Evolutionary conservation across 1,140 invertebrate species (phyloP), one percentile per base, ranked within the genome.

Genomic region (Orius insidiosus): DNA sequence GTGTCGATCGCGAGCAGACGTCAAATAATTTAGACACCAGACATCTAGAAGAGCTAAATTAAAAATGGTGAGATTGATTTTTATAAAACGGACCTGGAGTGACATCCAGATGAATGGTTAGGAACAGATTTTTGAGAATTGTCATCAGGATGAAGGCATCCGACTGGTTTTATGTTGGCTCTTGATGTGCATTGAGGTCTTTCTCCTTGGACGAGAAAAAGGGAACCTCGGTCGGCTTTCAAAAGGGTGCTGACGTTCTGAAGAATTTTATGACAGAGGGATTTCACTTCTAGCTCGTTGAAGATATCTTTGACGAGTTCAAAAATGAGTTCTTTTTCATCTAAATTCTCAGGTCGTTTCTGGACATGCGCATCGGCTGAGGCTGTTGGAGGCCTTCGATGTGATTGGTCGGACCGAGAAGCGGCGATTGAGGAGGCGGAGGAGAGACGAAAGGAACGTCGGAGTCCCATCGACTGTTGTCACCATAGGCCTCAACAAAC

Each of bases 231-330:
- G 65, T 95, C 92, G 0, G 92, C 89, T 57, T 89, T 83, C 42
- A 93, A 66, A 37, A 96, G 65, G 43, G 90, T 85, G 54, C 84
- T 85, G 13, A 95, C 88, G 59, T 95, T 95, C 63, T 93, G 89
- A 15, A 96, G 69, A 57, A 95, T 96, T 66, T 96, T 96, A 68
- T 94, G 87, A 60, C 89, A 94, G 51, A 95, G 62, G 10, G 85
- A 88, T 47, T 85, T 74, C 13, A 95, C 80, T 56, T 96, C 92
- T 55, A 96, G 63, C 61, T 95, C 90, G 63, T 94, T 92, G 66
- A 87, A 95, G 56, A 95, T 94, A 61, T 94, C 89, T 66, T 94
- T 93, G 58, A 92, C 89, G 69, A 95, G 64, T 65, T 95, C 89
- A 63, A 94, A 93, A 60, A 96, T 90, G 39, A 95, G 73, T 65